Evolutionary conservation across 2,888 invertebrate genomes (phyloP).

Genomic region (Apotomis capreana): DNA sequence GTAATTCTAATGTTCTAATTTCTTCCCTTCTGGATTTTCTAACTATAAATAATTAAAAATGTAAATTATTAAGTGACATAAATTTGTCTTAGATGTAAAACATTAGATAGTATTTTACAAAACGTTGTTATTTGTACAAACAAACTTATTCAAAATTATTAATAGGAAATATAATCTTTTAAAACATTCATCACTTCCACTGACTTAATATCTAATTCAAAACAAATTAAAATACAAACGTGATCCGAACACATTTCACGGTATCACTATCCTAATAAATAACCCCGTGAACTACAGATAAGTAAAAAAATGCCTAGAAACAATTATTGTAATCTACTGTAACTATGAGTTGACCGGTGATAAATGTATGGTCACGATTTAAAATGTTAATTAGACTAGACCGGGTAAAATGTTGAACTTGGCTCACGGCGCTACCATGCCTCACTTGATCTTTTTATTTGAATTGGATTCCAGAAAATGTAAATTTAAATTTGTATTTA

Average conservation of each 20-base stretch:
- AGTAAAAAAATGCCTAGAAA: constrained; percentile 41
- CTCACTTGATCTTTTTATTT: constrained; percentile 13
- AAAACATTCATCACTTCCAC: neutral
- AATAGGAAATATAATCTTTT: neutral
- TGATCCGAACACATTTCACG: constrained; percentile 31
- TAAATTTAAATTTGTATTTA: too few species aligned
- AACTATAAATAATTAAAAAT: too few species aligned
- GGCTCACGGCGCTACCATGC: constrained; percentile 23
- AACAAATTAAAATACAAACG: constrained; percentile 26
- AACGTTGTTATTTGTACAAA: too few species aligned
- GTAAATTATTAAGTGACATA: too few species aligned
- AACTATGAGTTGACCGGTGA: constrained; percentile 34
- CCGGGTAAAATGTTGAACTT: constrained; percentile 31
- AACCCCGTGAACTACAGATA: constrained; percentile 36
- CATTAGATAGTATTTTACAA: too few species aligned
- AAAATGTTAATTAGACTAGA: constrained; percentile 58
- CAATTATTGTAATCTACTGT: constrained; percentile 53
- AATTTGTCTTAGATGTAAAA: too few species aligned
- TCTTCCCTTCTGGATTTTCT: too few species aligned
- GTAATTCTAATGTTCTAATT: too few species aligned
- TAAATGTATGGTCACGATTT: constrained; percentile 58
- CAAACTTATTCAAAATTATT: neutral
- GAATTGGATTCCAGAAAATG: neutral
- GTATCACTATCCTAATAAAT: constrained; percentile 38
- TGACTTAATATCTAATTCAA: constrained; percentile 10